Conservation (phyloP, 2,797 vertebrate species). For the Tinamus major region DNA sequence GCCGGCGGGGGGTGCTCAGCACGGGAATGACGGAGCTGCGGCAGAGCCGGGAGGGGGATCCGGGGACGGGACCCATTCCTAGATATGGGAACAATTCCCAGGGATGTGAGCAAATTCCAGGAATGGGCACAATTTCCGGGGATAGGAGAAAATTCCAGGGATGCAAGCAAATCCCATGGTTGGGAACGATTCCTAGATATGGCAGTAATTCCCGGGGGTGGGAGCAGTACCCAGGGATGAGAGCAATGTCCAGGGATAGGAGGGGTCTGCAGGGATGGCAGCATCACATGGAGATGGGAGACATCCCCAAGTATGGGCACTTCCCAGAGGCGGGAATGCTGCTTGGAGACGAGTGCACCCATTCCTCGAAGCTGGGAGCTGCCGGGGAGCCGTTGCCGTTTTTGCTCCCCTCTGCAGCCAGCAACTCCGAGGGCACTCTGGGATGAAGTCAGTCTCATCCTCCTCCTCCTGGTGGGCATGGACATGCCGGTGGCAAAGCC, state of each 20-base stretch:
- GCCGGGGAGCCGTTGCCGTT: no score
- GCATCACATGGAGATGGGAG: neutral
- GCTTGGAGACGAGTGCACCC: no score
- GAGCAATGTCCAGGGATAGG: neutral
- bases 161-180: neutral
- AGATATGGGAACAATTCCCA: neutral
- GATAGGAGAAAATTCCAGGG: neutral
- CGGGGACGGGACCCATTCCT: fast-evolving
- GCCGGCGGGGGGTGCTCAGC: neutral
- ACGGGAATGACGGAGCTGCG: neutral
- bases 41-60: neutral
- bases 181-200: neutral
- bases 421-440: no score
- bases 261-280: neutral
- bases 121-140: fast-evolving
- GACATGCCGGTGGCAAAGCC: fast-evolving
- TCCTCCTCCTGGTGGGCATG: no score
- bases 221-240: neutral
- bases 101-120: neutral
- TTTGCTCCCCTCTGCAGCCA: neutral
- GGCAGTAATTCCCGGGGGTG: fast-evolving
- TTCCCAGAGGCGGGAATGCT: neutral
- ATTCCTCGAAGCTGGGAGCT: no score
- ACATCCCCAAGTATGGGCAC: fast-evolving
- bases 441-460: no score